Evolutionary conservation across 2,797 vertebrate genomes (phyloP), one percentile per base, ranked within the genome.

Genomic region (Myotis daubentonii): DNA sequence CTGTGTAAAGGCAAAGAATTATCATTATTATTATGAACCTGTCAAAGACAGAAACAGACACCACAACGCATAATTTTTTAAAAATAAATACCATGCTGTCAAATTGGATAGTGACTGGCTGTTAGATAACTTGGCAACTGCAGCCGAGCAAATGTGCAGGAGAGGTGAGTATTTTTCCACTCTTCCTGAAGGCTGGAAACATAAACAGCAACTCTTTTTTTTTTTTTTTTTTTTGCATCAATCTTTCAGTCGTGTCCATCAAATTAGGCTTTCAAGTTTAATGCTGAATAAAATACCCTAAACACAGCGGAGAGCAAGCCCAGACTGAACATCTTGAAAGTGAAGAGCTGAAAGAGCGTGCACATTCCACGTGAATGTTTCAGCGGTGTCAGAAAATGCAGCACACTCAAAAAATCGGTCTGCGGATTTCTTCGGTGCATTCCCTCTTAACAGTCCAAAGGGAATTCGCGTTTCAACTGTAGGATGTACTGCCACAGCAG

Each of bases 91-190:
- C 8, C 93, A 95, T 8, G 83, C 93, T 97, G 96, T 98, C 94
- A 96, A 86, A 95, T 94, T 95, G 94, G 96, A 98, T 91, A 75
- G 94, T 60, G 95, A 97, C 94, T 96, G 92, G 94, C 97, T 98
- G 75, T 60, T 96, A 97, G 97, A 97, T 97, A 97, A 94, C 93
- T 47, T 98, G 97, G 97, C 97, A 97, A 85, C 55, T 13, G 19
- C 71, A 38, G 74, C 5, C 0, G 79, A 96, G 96, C 51, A 57
- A 93, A 96, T 96, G 94, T 96, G 97, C 93, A 75, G 38, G 93
- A 97, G 97, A 98, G n/a, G 62, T 97, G 98, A 98, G 75, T 96
- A 96, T 96, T 98, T 97, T 98, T 97, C 98, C 96, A 96, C 90
- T 93, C 81, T 97, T 96, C 87, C 94, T 97, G 94, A 96, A 97